phyloP scores from a whole-genome alignment of 2,797 vertebrate genomes.

The Balearica regulorum region DNA sequence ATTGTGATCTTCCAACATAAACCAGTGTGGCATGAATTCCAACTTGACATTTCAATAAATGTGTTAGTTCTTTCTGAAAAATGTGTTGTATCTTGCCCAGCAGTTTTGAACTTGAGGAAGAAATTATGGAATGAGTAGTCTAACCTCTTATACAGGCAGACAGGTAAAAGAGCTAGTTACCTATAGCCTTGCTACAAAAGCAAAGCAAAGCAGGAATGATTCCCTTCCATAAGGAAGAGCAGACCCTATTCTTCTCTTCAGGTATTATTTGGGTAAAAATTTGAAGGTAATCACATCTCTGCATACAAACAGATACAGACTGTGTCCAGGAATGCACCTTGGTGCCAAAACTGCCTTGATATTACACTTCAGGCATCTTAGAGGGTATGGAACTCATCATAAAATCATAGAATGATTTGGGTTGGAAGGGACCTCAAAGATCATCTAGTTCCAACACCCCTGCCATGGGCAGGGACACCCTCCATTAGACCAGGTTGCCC shows the following conservation, averaged over 20 bases:
- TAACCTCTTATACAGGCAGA: background rate
- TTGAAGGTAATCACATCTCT: background rate
- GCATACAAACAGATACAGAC: background rate
- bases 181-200: background rate
- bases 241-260: background rate
- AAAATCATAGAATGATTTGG: background rate
- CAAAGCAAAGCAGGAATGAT: background rate
- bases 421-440: background rate
- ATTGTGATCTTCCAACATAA: background rate
- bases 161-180: background rate
- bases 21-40: background rate
- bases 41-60: background rate
- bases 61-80: background rate
- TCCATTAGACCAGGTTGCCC: background rate
- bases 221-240: background rate
- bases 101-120: background rate
- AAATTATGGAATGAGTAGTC: background rate
- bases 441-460: accelerated
- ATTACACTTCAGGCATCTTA: background rate
- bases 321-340: background rate
- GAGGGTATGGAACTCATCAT: background rate
- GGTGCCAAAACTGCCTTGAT: background rate
- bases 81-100: background rate
- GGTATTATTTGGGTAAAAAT: background rate
- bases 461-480: background rate